phyloP scores from a whole-genome alignment of 2,888 invertebrate species.

The Melanargia galathea region DNA sequence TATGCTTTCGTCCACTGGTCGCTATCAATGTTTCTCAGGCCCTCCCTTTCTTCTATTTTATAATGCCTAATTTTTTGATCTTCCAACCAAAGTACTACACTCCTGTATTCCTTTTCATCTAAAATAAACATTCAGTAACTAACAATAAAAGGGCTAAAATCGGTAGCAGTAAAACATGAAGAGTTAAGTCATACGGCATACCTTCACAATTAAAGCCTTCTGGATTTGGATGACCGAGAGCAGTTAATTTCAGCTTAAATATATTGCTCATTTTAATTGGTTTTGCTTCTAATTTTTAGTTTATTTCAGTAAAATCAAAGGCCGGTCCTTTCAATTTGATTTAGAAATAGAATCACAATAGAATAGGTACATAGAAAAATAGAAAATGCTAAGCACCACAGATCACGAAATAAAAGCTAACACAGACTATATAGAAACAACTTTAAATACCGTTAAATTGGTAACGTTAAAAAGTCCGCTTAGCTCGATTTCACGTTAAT shows the following conservation, averaged over 20 bases:
- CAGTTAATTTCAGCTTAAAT: constrained; percentile 89
- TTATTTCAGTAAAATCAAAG: neutral
- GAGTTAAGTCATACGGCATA: constrained; percentile 53
- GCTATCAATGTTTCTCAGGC: constrained; percentile 85
- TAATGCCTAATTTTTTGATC: constrained; percentile 96
- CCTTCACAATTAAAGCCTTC: constrained; percentile 87
- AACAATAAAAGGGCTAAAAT: neutral
- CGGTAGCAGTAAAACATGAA: neutral
- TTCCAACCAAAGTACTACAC: constrained; percentile 94
- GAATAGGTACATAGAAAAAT: no score
- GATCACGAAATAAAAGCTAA: no score
- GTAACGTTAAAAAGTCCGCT: no score
- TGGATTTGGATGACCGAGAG: constrained; percentile 89
- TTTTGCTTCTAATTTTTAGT: neutral
- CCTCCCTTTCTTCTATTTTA: constrained; percentile 89
- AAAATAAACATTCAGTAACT: constrained; percentile 45
- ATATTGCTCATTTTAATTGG: constrained; percentile 73
- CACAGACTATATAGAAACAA: no score
- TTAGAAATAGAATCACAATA: no score
- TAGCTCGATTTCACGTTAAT: no score
- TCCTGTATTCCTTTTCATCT: constrained; percentile 92
- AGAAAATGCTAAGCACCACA: no score
- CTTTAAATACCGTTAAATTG: no score
- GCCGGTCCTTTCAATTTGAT: constrained; percentile 1
- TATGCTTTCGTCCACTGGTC: constrained; percentile 88